Evolutionary conservation across 2,797 vertebrate species (phyloP).

Genomic region (Spheniscus humboldti): DNA sequence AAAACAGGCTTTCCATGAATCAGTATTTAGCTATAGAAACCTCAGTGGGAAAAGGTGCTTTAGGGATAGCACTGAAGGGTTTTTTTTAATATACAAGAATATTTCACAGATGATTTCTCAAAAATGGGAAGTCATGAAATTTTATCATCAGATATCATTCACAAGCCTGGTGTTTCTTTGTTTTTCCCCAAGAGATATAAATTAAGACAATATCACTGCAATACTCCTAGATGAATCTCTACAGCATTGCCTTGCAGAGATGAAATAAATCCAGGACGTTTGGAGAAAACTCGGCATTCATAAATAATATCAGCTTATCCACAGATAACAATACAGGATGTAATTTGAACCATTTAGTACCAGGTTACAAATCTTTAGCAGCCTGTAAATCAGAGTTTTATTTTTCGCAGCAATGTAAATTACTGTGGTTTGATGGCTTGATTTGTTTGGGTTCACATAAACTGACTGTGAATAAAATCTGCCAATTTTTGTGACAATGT

Average conservation of each 20-base stretch:
- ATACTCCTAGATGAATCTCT: neutral
- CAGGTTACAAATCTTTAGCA: conserved; percentile 10
- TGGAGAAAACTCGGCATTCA: neutral
- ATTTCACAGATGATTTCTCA: conserved; percentile 34
- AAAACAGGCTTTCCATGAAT: neutral
- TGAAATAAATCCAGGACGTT: conserved; percentile 36
- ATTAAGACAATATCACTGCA: conserved; percentile 28
- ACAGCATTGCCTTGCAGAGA: neutral
- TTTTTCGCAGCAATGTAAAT: neutral
- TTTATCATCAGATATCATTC: conserved; percentile 10
- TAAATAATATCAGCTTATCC: conserved; percentile 4
- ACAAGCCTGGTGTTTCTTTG: neutral
- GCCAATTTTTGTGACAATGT: neutral
- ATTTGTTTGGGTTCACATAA: neutral
- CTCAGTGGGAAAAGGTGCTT: conserved; percentile 9
- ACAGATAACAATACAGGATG: neutral
- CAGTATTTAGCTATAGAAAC: neutral
- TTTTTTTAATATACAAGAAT: neutral
- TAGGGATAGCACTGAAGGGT: neutral
- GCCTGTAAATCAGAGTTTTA: neutral
- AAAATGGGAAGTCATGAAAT: neutral
- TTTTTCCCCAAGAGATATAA: conserved; percentile 3
- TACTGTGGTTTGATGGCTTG: neutral
- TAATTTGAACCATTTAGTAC: neutral
- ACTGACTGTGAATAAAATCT: neutral